Evolutionary conservation across 2,797 vertebrate genomes (phyloP), one percentile per base, ranked within the genome.

Genomic region (Trematomus bernacchii): DNA sequence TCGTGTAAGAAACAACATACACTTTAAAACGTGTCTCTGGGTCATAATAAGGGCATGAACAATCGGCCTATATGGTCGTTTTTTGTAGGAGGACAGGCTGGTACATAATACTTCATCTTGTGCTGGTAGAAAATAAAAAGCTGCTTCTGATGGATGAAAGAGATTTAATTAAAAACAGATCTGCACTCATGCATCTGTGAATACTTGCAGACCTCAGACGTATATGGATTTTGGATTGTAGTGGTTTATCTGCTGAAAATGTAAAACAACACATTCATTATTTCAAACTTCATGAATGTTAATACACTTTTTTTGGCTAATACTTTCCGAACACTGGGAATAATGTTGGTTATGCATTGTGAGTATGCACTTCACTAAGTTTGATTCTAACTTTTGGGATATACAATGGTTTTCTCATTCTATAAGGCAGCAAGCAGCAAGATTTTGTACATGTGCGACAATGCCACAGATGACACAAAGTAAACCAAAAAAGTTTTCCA

Each of bases 161-260:
- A 82, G 18, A 58, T 74, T 40, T 0, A 51, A 68, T 80, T 44
- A 60, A 72, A 76, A 84, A 66, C n/a, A 72, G 10, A 72, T 54
- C 27, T 14, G 27, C 40, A 62, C 58, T 78, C 27, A 70, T 73
- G 55, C 57, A 77, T 73, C 7, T 47, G n/a, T 64, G 59, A 76
- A 27, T 27, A 27, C 4, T 27, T 27, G 7, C 65, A 64, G 14
- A 69, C 13, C 1, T 44, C 40, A 65, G 19, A 71, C 12, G 14
- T 40, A 12, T 65, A 46, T 54, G n/a, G 33, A 21, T 53, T 47
- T 53, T 54, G 16, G 7, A 33, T 59, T 4, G 18, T 10, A 23
- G 7, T 14, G 10, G 11, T 15, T 51, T 57, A 14, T 52, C 11
- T 46, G 8, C 40, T 58, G 46, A 54, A 27, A 62, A 51, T 58